Evolutionary conservation across 2,113 vertebrate genomes (phyloP).

Genomic region (Pygoscelis antarcticus): DNA sequence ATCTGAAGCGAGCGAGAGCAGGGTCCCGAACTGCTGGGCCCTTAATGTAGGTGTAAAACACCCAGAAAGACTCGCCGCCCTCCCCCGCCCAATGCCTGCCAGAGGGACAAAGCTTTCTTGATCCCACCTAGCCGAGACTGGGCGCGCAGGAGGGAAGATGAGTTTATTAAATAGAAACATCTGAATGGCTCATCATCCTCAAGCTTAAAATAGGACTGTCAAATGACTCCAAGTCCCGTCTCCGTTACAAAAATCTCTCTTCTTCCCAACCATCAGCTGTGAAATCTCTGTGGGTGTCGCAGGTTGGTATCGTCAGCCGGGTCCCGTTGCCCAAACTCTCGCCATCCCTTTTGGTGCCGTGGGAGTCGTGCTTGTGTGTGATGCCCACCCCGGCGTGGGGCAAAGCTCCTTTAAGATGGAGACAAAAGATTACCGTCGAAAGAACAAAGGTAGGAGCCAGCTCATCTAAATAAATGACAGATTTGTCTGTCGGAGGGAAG

Average conservation of each 20-base stretch:
- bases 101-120: background rate
- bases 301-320: rapidly evolving
- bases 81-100: background rate
- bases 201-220: background rate
- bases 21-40: background rate
- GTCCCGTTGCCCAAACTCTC: background rate
- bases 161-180: background rate
- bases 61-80: rapidly evolving
- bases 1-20: background rate
- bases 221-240: background rate
- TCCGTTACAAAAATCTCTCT: background rate
- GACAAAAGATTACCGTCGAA: rapidly evolving
- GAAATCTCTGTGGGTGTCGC: background rate
- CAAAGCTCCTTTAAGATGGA: background rate
- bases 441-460: background rate
- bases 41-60: background rate
- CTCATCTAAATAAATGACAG: background rate
- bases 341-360: rapidly evolving
- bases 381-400: rapidly evolving
- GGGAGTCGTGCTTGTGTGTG: background rate
- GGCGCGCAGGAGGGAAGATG: background rate
- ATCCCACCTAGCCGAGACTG: background rate
- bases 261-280: background rate
- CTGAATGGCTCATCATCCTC: background rate
- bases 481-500: background rate